These are phyloP conservation scores for Lasioglossum malachurum DNA, from an alignment of 2,888 invertebrate species.

Conservation along the genomic window DNA sequence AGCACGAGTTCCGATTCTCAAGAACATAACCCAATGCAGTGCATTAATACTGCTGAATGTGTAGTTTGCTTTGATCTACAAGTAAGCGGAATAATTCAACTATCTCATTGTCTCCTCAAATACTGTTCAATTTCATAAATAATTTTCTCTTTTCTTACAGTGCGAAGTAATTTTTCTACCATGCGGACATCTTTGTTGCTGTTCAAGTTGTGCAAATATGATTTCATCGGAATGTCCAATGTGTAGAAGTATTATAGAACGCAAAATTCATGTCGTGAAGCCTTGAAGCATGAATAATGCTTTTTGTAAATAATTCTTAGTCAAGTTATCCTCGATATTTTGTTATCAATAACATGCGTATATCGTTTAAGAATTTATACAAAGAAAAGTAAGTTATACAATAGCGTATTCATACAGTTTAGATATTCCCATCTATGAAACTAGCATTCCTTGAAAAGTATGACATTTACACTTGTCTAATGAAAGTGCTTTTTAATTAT, in stretches of 20 bases:
- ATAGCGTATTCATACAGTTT: constrained; percentile 33
- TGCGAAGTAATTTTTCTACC: constrained; percentile 93
- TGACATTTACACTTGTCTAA: constrained; percentile 21
- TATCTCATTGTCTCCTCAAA: not conserved
- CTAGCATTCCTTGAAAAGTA: constrained; percentile 27
- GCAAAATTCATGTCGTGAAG: constrained; percentile 89
- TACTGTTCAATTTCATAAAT: not conserved
- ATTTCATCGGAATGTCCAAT: constrained; percentile 90
- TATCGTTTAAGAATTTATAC: constrained; percentile 25
- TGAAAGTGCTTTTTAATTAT: constrained; percentile 32
- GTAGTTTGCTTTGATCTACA: constrained; percentile 92
- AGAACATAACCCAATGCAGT: constrained; percentile 76
- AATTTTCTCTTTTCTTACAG: constrained; percentile 84
- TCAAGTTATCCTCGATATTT: constrained; percentile 16
- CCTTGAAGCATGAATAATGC: constrained; percentile 82
- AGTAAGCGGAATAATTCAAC: constrained; percentile 85
- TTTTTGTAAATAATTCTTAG: constrained; percentile 41
- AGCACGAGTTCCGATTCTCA: constrained; percentile 76
- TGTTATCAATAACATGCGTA: constrained; percentile 7
- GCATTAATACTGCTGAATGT: constrained; percentile 88
- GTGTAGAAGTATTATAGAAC: constrained; percentile 90
- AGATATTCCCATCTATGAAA: constrained; percentile 18
- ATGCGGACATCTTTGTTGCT: constrained; percentile 95
- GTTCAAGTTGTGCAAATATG: constrained; percentile 88
- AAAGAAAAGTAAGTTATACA: not conserved